Base-by-base conservation (phyloP, 2,797 vertebrate genomes). In the Hylomyscus alleni region DNA sequence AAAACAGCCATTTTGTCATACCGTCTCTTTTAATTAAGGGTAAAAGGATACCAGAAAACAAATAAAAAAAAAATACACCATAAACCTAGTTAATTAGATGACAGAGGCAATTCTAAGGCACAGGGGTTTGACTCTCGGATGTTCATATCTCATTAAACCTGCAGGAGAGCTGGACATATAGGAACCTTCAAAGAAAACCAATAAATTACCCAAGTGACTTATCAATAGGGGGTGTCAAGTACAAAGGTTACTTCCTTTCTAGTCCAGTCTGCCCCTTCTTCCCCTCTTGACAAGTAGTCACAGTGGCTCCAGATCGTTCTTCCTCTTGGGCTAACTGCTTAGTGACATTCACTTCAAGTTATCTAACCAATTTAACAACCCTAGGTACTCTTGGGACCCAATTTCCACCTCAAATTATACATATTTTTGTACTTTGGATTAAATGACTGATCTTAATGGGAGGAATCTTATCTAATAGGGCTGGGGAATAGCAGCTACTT, bases 21-120 rank as follows among this genome's bases (percentile, higher is more conserved):
- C 95, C 97, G 96, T 98, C 97, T 97, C 96, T 47, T 98, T 97
- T 98, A 98, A 98, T 98, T 98, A 98, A 88, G 94, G 75, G 91
- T 90, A 94, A 96, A 97, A 97, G 67, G 82, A 98, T 88, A 95
- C 95, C 87, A 91, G 67, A 72, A 96, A 95, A 89, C 94, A 98
- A 98, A 97, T 92, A 47, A 65, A 47, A 97, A 96, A 96, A 75
- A 96, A 95, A n/a, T n/a, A n/a, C 93, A 97, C 72, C 62, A 77
- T 97, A 96, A 97, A 96, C 50, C 56, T 37, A 86, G 75, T 89
- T 97, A 97, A 97, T 97, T 97, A 96, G 95, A 93, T 72, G 78
- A 91, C 58, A 95, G 97, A 84, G 90, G 73, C 77, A 94, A 91
- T 91, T 96, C 75, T 26, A 52, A 95, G 58, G 84, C 52, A 84